These are phyloP conservation scores for Triplophysa siluroides DNA, from an alignment of 2,113 vertebrate species.

Conservation along the genomic window DNA sequence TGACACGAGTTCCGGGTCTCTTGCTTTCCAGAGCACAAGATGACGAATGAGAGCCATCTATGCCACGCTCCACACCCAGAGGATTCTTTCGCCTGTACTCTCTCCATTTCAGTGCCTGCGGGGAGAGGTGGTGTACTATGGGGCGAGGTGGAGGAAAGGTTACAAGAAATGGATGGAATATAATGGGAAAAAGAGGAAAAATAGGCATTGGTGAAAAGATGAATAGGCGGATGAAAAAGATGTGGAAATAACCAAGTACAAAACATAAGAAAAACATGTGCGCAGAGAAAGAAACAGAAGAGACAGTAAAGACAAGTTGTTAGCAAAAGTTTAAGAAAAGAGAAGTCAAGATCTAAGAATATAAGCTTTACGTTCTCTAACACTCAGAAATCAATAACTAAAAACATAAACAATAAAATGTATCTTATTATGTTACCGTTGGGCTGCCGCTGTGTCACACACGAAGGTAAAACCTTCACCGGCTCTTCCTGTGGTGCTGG, in stretches of 20 bases:
- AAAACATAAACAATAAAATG: not conserved
- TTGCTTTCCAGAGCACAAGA: slow-evolving; percentile 73
- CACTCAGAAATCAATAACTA: not conserved
- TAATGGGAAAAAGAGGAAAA: not conserved
- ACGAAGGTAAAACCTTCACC: slow-evolving; percentile 59
- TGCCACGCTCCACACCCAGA: slow-evolving; percentile 79
- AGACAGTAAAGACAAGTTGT: slow-evolving; percentile 17
- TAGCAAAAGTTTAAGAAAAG: slow-evolving; percentile 2
- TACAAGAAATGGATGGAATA: slow-evolving; percentile 22
- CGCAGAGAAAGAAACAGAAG: not conserved
- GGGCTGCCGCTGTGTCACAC: slow-evolving; percentile 70
- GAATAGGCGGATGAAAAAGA: not conserved
- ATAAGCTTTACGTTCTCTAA: not conserved
- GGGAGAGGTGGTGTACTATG: slow-evolving; percentile 91
- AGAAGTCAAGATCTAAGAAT: slow-evolving; percentile 12
- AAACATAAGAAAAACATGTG: not conserved
- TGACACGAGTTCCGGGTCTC: slow-evolving; percentile 70
- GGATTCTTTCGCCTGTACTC: slow-evolving; percentile 94
- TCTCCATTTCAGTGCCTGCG: slow-evolving; percentile 95
- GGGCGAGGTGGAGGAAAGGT: slow-evolving; percentile 28
- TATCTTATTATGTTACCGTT: slow-evolving; percentile 72
- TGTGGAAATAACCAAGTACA: not conserved
- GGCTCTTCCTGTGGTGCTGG: slow-evolving; percentile 68
- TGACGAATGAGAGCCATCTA: slow-evolving; percentile 58
- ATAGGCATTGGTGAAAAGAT: not conserved